A percentile compares a stretch with the other conserved stretches of the same genome.
phyloP scores from a whole-genome alignment of 2,113 vertebrate genomes.

The Eulemur macaco region DNA sequence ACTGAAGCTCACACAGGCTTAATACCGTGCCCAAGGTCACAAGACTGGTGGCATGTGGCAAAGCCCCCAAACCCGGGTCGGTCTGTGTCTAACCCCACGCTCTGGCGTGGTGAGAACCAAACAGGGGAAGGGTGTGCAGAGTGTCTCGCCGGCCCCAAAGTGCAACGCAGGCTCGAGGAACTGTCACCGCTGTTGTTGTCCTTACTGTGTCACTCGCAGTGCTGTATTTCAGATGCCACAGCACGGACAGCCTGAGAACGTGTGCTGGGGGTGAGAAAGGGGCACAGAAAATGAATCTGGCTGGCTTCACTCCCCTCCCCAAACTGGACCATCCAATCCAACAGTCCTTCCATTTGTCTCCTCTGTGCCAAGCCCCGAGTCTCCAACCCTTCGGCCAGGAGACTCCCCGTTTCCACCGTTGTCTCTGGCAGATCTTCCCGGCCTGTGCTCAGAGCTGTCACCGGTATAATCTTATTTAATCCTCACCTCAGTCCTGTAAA shows the following conservation, averaged over 20 bases:
- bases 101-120: accelerated
- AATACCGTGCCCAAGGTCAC: background rate
- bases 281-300: no score
- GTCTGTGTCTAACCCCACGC: accelerated
- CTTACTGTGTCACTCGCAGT: background rate
- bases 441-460: background rate
- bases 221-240: background rate
- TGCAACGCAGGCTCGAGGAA: accelerated
- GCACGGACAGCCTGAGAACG: background rate
- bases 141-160: accelerated
- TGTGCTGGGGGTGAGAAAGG: background rate
- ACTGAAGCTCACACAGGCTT: background rate
- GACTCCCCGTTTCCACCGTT: accelerated
- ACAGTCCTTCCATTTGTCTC: no score
- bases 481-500: no score
- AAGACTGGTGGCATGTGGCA: background rate
- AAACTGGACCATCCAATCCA: no score
- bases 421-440: background rate
- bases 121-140: background rate
- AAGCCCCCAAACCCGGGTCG: no score
- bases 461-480: background rate
- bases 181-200: background rate
- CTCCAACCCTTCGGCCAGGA: no score
- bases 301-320: background rate
- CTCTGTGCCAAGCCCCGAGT: background rate